Base-by-base conservation (phyloP, 2,888 invertebrate genomes). In the Trilocha varians region DNA sequence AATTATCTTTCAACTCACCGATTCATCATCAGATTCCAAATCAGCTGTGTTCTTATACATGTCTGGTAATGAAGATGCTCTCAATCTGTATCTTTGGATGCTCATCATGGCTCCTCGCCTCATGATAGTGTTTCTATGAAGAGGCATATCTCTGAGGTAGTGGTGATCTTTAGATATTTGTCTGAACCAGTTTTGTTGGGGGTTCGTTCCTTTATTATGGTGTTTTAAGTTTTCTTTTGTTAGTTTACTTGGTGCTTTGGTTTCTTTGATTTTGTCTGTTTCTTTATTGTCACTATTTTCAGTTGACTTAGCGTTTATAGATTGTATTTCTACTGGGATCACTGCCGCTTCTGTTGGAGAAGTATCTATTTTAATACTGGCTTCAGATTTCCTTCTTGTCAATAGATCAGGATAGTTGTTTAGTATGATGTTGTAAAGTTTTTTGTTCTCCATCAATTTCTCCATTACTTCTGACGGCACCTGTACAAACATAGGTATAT, bases 11-110 rank as follows among this genome's bases (percentile, higher is more conserved):
- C n/a, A n/a, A 42, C 91, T 91, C 85, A 93, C 92, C 60, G 87
- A 88, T 72, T 92, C 92, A 60, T 90, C 90, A 32, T 92, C 91
- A 4, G 78, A 78, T 41, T 70, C 70, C 0, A 80, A 76, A 34
- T 68, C 70, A 39, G 95, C 35, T 2, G 42, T 94, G 64, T 94
- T 94, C 46, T 90, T 88, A 61, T 92, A 95, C 61, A 97, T 95
- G 70, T 97, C 93, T 0, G 97, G 97, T 62, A 97, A 93, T 39
- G 96, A 96, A 1, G 93, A 94, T 1, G 96, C 94, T 46, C 92
- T 87, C 36, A 95, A 17, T 32, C 32, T 89, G 71, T 95, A 95
- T 47, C 93, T 90, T 47, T 91, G 91, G 43, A 93, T 91, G 61
- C 92, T 94, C 60, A 96, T 78, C 87, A 95, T 93, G 9, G 95